Evolutionary conservation across 2,113 vertebrate genomes (phyloP).

Genomic region (Pungitius pungitius): DNA sequence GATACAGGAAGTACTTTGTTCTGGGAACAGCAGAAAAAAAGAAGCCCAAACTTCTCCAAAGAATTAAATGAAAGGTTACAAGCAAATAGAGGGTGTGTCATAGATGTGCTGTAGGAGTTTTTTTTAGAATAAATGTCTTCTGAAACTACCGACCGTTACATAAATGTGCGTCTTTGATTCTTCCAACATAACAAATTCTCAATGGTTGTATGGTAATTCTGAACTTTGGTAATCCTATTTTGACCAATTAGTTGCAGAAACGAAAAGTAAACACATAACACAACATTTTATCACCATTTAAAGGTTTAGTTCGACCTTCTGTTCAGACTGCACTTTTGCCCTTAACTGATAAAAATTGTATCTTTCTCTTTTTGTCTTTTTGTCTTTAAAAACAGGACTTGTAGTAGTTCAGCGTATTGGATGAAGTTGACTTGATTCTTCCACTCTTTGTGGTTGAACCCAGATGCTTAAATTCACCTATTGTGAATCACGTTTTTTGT

Average conservation of each 20-base stretch:
- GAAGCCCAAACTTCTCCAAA: constrained; percentile 53
- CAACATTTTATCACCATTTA: background rate
- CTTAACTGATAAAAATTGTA: background rate
- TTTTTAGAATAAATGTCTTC: constrained; percentile 9
- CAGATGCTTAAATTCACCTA: background rate
- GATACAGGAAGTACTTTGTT: constrained; percentile 75
- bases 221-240: background rate
- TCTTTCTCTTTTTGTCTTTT: background rate
- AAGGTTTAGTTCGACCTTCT: background rate
- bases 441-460: background rate
- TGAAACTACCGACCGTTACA: background rate
- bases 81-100: constrained; percentile 36
- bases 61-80: constrained; percentile 58
- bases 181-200: background rate
- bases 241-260: background rate
- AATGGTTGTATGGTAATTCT: background rate
- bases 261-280: background rate
- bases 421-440: background rate
- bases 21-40: constrained; percentile 46
- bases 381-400: background rate
- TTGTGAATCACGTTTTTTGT: background rate
- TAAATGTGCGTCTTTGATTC: constrained; percentile 5
- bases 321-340: constrained; percentile 1
- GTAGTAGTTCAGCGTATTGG: background rate
- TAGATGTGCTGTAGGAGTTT: constrained; percentile 6